Evolutionary conservation across 2,113 vertebrate species (phyloP).

Genomic region (Agelaius tricolor): DNA sequence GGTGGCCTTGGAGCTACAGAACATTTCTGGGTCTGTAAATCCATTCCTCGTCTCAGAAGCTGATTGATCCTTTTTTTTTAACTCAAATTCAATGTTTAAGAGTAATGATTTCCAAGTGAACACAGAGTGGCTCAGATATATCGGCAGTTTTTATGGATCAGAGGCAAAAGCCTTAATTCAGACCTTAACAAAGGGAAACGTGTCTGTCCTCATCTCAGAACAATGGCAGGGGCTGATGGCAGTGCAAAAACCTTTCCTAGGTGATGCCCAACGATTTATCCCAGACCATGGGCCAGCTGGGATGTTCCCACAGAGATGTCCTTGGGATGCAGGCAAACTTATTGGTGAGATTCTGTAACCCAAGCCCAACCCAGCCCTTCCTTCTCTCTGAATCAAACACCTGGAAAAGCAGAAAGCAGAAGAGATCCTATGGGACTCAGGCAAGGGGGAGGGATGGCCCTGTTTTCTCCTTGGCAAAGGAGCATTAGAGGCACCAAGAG

Average conservation of each 20-base stretch:
- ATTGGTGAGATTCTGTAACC: not conserved
- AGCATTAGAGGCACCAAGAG: constrained; percentile 36
- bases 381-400: not conserved
- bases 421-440: not conserved
- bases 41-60: not conserved
- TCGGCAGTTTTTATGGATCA: not conserved
- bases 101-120: constrained; percentile 34
- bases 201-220: not conserved
- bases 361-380: not conserved
- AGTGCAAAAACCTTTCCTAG: not conserved
- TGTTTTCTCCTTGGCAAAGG: not conserved
- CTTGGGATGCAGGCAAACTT: not conserved
- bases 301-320: not conserved
- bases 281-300: not conserved
- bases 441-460: not conserved
- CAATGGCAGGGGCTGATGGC: not conserved
- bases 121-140: not conserved
- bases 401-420: not conserved
- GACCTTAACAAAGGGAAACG: not conserved
- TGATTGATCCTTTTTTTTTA: not conserved
- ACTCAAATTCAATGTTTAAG: not conserved
- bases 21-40: not conserved
- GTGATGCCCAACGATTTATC: not conserved
- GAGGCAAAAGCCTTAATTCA: constrained; percentile 4
- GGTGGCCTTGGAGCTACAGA: not conserved